A percentile compares a stretch with the other conserved stretches of the same genome.
phyloP scores from a whole-genome alignment of 2,888 invertebrate genomes.

The Holacanthella duospinosa region DNA sequence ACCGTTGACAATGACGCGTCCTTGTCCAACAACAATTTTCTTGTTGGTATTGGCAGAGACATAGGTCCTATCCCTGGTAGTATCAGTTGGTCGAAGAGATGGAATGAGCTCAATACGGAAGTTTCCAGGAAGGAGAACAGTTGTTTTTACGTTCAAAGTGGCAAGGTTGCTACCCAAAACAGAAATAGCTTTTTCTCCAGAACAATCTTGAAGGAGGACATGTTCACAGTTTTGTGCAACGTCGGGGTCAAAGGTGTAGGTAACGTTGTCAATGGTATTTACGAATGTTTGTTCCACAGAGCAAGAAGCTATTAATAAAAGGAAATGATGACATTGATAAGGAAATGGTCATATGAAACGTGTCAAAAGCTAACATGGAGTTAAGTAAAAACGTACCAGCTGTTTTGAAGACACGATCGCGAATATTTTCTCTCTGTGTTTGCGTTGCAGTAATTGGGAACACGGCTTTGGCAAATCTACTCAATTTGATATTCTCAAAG shows the following conservation, averaged over 20 bases:
- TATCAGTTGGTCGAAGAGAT: background rate
- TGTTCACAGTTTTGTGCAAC: slow-evolving; percentile 4
- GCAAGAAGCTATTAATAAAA: slow-evolving; percentile 43
- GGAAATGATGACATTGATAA: background rate
- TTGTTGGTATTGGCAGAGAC: slow-evolving; percentile 1
- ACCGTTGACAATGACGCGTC: slow-evolving; percentile 8
- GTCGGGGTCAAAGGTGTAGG: slow-evolving; percentile 46
- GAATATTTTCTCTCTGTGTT: slow-evolving; percentile 20
- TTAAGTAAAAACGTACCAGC: slow-evolving; percentile 18
- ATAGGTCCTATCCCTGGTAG: background rate
- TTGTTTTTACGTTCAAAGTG: slow-evolving; percentile 18
- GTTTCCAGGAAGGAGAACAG: slow-evolving; percentile 26
- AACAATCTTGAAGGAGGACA: slow-evolving; percentile 43
- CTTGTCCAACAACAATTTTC: background rate
- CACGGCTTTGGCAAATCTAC: slow-evolving; percentile 11
- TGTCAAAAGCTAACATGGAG: background rate
- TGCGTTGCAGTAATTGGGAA: slow-evolving; percentile 30
- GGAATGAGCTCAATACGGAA: slow-evolving; percentile 26
- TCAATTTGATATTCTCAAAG: slow-evolving; percentile 25
- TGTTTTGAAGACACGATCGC: slow-evolving; percentile 16
- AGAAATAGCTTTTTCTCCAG: slow-evolving; percentile 40
- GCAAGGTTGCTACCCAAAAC: slow-evolving; percentile 40
- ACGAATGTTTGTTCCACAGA: slow-evolving; percentile 50
- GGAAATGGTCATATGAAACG: too few species aligned
- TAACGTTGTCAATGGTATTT: slow-evolving; percentile 56